Conservation (phyloP, 2,797 vertebrate species). For the Phaenicophaeus curvirostris region DNA sequence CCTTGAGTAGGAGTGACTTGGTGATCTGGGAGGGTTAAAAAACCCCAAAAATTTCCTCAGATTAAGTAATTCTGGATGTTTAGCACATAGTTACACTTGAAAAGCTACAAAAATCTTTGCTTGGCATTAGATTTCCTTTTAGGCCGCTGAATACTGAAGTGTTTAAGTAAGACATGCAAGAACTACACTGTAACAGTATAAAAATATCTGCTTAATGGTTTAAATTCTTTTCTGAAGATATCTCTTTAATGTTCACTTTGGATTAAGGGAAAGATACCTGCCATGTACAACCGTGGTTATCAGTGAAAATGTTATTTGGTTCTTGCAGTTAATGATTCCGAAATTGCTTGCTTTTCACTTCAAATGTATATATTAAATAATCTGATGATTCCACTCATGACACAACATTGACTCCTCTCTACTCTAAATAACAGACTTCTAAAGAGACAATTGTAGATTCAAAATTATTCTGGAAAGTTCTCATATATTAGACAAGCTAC, state of each 20-base stretch:
- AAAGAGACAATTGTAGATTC: background rate
- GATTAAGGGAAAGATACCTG: background rate
- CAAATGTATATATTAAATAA: conserved; percentile 18
- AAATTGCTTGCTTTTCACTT: conserved; percentile 30
- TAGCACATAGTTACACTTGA: background rate
- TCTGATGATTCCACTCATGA: background rate
- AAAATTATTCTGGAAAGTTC: conserved; percentile 52
- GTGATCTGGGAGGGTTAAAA: background rate
- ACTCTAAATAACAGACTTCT: background rate
- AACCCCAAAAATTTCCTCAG: background rate
- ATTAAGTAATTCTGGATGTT: background rate
- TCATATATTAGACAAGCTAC: conserved; percentile 42
- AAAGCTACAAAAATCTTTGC: background rate
- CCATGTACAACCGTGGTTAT: background rate
- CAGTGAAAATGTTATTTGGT: conserved; percentile 25
- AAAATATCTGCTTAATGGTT: background rate
- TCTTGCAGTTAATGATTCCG: conserved; percentile 28
- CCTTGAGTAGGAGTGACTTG: background rate
- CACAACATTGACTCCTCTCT: background rate
- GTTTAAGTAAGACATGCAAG: background rate
- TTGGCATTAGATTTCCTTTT: background rate
- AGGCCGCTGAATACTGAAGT: background rate
- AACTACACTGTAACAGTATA: background rate
- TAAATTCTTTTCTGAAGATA: background rate
- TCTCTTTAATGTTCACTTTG: background rate